A percentile compares a stretch with the other conserved stretches of the same genome.
These are phyloP conservation scores for Furcifer pardalis DNA, from an alignment of 2,797 vertebrate species.

Conservation along the genomic window DNA sequence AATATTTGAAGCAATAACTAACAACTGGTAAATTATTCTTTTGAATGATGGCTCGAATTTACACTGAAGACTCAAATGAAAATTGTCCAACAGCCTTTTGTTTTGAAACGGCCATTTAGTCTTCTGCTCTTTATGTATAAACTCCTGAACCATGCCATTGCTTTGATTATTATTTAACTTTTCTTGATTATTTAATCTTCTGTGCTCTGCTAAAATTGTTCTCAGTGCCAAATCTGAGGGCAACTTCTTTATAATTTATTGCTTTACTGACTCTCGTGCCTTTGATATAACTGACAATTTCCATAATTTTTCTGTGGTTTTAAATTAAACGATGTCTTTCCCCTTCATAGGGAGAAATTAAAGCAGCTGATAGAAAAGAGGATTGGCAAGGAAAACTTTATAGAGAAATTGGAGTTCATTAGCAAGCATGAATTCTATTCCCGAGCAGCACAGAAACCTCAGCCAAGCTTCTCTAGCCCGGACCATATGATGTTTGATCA, in stretches of 20 bases:
- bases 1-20: no score
- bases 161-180: not conserved
- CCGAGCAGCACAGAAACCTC: constrained; percentile 94
- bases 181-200: not conserved
- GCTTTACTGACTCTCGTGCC: no score
- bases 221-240: not conserved
- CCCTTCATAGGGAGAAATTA: constrained; percentile 88
- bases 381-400: constrained; percentile 97
- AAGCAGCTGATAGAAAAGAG: constrained; percentile 98
- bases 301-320: not conserved
- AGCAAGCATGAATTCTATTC: constrained; percentile 98
- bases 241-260: no score
- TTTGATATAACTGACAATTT: not conserved
- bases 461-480: constrained; percentile 91
- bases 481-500: constrained; percentile 99
- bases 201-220: not conserved
- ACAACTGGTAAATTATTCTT: not conserved
- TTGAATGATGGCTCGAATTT: not conserved
- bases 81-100: not conserved
- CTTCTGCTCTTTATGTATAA: not conserved
- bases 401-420: constrained; percentile 95
- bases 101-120: not conserved
- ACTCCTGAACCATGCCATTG: not conserved
- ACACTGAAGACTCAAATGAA: not conserved
- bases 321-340: not conserved